These are phyloP conservation scores for Engraulis encrasicolus DNA, from an alignment of 2,113 vertebrate species.

Conservation along the genomic window DNA sequence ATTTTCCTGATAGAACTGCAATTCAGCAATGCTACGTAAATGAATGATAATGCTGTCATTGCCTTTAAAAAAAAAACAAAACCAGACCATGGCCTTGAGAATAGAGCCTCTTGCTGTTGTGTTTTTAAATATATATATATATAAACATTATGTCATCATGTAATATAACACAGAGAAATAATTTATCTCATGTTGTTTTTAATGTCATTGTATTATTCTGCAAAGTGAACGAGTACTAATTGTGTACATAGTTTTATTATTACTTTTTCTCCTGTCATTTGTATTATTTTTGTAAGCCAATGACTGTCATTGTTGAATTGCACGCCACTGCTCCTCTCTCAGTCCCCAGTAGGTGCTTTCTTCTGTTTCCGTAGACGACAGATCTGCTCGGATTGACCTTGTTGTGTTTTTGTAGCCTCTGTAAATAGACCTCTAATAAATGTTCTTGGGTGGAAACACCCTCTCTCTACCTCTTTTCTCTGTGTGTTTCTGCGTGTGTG, in stretches of 20 bases:
- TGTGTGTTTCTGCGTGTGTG: neutral
- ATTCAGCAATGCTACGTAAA: constrained; percentile 56
- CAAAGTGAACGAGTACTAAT: constrained; percentile 66
- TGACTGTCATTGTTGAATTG: constrained; percentile 63
- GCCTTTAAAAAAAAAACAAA: neutral
- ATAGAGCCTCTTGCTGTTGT: constrained; percentile 35
- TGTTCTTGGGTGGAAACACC: constrained; percentile 64
- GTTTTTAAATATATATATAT: constrained; percentile 34
- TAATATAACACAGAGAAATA: constrained; percentile 60
- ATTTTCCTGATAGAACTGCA: constrained; percentile 40
- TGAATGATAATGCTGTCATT: constrained; percentile 16
- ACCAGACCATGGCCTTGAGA: constrained; percentile 27
- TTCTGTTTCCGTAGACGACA: constrained; percentile 38
- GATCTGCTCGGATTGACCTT: constrained; percentile 29
- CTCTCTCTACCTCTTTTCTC: constrained; percentile 13
- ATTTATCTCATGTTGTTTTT: constrained; percentile 65
- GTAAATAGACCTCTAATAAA: constrained; percentile 76
- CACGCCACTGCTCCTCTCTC: constrained; percentile 42
- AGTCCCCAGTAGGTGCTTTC: constrained; percentile 46
- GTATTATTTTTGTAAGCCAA: constrained; percentile 23
- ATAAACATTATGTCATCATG: constrained; percentile 54
- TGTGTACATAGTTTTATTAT: constrained; percentile 51
- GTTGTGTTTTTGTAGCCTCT: constrained; percentile 45
- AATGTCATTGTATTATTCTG: constrained; percentile 41
- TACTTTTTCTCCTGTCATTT: constrained; percentile 9